These are phyloP conservation scores for Halcyon malimbica DNA, from an alignment of 2,113 vertebrate genomes.

Conservation along the genomic window DNA sequence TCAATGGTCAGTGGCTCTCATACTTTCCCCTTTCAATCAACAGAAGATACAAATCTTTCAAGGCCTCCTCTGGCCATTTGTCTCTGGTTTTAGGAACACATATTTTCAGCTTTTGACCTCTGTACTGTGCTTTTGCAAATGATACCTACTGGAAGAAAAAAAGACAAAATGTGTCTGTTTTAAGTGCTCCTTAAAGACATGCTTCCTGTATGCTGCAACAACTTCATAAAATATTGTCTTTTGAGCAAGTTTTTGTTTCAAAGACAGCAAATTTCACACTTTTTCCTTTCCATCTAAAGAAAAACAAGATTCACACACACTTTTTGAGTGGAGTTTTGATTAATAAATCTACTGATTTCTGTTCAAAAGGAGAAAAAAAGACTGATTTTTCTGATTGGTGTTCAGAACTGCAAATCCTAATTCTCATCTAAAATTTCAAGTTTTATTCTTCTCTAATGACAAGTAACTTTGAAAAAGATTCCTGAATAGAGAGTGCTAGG, in stretches of 20 bases:
- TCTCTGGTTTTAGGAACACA: not conserved
- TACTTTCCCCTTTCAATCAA: not conserved
- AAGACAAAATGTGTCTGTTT: not conserved
- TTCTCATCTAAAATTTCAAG: not conserved
- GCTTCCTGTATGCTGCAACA: not conserved
- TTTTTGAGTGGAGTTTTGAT: not conserved
- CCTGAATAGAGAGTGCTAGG: not conserved
- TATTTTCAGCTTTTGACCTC: not conserved
- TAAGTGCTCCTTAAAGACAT: not conserved
- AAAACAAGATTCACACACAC: not conserved
- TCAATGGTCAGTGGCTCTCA: not conserved
- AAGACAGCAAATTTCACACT: not conserved
- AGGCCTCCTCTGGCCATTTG: not conserved
- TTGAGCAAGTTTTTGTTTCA: not conserved
- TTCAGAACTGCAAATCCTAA: not conserved
- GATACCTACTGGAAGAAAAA: not conserved
- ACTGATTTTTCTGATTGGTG: not conserved
- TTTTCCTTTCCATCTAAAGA: not conserved
- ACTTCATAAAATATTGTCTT: not conserved
- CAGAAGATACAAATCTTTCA: slow-evolving; percentile 5
- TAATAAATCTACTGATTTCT: not conserved
- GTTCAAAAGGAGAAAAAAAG: not conserved
- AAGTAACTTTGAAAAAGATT: not conserved
- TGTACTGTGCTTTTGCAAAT: not conserved
- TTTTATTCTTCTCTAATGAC: not conserved